phyloP scores from a whole-genome alignment of 2,113 vertebrate genomes.

The Uropsilus gracilis region DNA sequence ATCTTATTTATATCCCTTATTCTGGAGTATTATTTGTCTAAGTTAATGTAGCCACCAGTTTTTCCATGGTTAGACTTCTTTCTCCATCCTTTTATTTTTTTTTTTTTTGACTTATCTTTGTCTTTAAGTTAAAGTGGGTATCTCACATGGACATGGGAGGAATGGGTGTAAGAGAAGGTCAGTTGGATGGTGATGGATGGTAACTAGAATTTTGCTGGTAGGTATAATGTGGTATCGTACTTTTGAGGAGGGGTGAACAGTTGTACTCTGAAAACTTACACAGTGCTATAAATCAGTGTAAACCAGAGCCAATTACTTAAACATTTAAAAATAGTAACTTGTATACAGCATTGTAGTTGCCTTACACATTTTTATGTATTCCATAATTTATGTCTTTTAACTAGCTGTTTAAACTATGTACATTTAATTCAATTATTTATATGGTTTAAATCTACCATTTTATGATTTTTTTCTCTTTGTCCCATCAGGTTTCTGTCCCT shows the following conservation, averaged over 20 bases:
- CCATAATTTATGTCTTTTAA: background rate
- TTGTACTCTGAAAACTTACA: too few species aligned
- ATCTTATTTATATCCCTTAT: background rate
- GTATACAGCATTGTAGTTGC: background rate
- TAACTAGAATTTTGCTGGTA: too few species aligned
- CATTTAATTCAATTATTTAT: background rate
- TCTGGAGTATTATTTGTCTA: background rate
- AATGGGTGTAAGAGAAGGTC: too few species aligned
- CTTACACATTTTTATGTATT: background rate
- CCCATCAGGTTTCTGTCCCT: background rate
- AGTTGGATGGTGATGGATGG: too few species aligned
- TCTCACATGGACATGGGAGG: too few species aligned
- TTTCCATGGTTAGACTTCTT: background rate
- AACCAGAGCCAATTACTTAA: too few species aligned
- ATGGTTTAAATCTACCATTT: background rate
- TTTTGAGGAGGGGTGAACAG: too few species aligned
- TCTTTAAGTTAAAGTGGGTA: background rate
- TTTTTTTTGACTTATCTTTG: background rate
- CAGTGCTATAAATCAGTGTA: too few species aligned
- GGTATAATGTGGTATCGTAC: too few species aligned
- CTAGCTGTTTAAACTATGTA: fast-evolving
- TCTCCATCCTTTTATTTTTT: too few species aligned
- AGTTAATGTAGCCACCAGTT: background rate
- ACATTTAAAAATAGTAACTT: too few species aligned
- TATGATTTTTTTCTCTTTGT: background rate